Percentiles rank a stretch among this genome's conserved stretches.
phyloP scores from a whole-genome alignment of 2,797 vertebrate genomes.

The Pogonophryne albipinna region DNA sequence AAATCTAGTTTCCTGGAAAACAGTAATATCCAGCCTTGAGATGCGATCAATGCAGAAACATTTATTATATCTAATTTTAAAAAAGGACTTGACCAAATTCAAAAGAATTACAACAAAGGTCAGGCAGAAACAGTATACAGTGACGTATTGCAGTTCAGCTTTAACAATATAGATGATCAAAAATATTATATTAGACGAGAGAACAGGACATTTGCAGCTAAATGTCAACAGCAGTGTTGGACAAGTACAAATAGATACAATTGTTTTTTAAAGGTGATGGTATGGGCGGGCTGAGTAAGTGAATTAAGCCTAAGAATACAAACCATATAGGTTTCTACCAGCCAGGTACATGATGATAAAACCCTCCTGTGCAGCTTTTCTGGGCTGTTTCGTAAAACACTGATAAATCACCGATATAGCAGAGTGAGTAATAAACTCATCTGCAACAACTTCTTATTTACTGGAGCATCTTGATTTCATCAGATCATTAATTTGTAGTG shows the following conservation, averaged over 20 bases:
- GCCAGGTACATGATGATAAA: slow-evolving; percentile 26
- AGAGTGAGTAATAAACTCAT: slow-evolving; percentile 54
- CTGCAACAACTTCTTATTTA: slow-evolving; percentile 49
- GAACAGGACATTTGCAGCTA: no score
- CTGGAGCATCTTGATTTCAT: slow-evolving; percentile 44
- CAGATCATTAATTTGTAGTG: slow-evolving; percentile 47
- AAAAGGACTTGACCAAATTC: not conserved
- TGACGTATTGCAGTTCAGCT: no score
- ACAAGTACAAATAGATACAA: not conserved
- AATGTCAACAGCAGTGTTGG: not conserved
- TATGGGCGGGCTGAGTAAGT: not conserved
- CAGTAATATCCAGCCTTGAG: not conserved
- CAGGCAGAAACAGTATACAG: no score
- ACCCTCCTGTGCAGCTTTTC: slow-evolving; percentile 21
- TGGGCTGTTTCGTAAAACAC: slow-evolving; percentile 30
- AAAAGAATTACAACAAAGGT: not conserved
- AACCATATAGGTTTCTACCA: slow-evolving; percentile 23
- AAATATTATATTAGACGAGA: no score
- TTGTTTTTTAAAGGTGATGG: not conserved
- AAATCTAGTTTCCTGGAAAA: not conserved
- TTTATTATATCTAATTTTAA: not conserved
- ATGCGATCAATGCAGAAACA: not conserved
- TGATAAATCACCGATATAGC: slow-evolving; percentile 56
- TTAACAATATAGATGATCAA: no score
- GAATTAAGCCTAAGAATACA: slow-evolving; percentile 13